Conservation (phyloP, 2,113 vertebrate genomes). For the Halichoerus grypus region DNA sequence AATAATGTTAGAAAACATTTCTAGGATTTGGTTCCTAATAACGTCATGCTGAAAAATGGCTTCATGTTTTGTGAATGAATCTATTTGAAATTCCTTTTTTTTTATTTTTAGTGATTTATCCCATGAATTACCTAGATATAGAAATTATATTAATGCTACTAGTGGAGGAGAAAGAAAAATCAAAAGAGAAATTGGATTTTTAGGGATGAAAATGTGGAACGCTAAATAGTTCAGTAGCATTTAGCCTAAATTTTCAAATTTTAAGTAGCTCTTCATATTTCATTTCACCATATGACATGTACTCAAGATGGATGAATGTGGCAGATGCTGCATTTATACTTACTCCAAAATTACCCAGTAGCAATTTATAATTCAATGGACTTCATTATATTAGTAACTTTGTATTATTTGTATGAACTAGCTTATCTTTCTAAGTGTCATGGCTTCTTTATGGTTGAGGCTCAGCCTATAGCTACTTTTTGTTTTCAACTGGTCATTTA, state of each 20-base stretch:
- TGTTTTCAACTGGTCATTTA: slow-evolving; percentile 31
- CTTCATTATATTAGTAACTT: slow-evolving; percentile 70
- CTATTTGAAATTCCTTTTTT: slow-evolving; percentile 21
- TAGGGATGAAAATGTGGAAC: slow-evolving; percentile 50
- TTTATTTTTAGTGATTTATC: neutral
- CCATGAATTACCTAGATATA: neutral
- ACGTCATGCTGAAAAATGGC: neutral
- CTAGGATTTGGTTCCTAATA: slow-evolving; percentile 17
- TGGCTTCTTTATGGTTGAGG: neutral
- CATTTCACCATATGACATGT: slow-evolving; percentile 54
- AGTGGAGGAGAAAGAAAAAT: neutral
- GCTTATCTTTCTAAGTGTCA: neutral
- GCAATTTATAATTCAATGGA: slow-evolving; percentile 52
- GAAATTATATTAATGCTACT: neutral
- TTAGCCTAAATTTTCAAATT: slow-evolving; percentile 70
- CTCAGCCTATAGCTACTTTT: neutral
- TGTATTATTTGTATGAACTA: slow-evolving; percentile 64
- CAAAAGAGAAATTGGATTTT: neutral
- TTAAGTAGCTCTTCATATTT: slow-evolving; percentile 65
- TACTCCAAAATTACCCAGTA: slow-evolving; percentile 61
- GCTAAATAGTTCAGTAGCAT: slow-evolving; percentile 54
- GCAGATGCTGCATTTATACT: slow-evolving; percentile 67
- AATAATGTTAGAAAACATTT: slow-evolving; percentile 32
- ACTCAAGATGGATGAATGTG: slow-evolving; percentile 57
- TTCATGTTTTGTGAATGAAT: slow-evolving; percentile 7